A percentile compares a stretch with the other conserved stretches of the same genome.
Conservation (phyloP, 1,140 invertebrate species). For the Portunus trituberculatus region DNA sequence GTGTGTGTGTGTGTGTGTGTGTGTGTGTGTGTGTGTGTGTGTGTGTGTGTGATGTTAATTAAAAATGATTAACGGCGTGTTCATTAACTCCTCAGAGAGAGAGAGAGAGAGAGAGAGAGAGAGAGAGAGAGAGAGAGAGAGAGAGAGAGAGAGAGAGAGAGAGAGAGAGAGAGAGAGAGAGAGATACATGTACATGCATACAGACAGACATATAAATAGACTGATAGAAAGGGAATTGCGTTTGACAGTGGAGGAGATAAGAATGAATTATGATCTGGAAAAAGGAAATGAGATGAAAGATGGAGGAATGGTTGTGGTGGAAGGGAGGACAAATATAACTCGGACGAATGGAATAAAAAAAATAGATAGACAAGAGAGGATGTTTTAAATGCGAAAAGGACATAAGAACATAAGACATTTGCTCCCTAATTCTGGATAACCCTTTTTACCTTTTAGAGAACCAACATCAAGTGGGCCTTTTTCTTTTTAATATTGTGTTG, state of each 20-base stretch:
- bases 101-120: neutral
- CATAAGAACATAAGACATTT: neutral
- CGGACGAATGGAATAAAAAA: neutral
- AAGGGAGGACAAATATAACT: neutral
- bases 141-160: conserved; percentile 25
- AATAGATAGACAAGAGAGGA: neutral
- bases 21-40: neutral
- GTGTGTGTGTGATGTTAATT: neutral
- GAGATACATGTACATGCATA: neutral
- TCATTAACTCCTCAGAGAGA: neutral
- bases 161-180: conserved; percentile 46
- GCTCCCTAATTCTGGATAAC: too few species aligned
- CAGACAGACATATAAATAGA: neutral
- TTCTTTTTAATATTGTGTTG: too few species aligned
- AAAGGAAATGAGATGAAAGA: neutral
- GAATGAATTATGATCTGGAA: neutral
- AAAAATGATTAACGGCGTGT: conserved; percentile 24
- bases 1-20: neutral
- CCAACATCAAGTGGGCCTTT: too few species aligned
- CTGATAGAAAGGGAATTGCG: conserved; percentile 3
- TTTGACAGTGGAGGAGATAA: neutral
- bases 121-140: neutral
- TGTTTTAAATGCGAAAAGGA: too few species aligned
- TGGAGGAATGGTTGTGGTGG: neutral
- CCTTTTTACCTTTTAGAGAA: too few species aligned